Percentiles rank a stretch among this genome's conserved stretches.
Conservation (phyloP, 2,797 vertebrate genomes). For the Taenioides sp. region DNA sequence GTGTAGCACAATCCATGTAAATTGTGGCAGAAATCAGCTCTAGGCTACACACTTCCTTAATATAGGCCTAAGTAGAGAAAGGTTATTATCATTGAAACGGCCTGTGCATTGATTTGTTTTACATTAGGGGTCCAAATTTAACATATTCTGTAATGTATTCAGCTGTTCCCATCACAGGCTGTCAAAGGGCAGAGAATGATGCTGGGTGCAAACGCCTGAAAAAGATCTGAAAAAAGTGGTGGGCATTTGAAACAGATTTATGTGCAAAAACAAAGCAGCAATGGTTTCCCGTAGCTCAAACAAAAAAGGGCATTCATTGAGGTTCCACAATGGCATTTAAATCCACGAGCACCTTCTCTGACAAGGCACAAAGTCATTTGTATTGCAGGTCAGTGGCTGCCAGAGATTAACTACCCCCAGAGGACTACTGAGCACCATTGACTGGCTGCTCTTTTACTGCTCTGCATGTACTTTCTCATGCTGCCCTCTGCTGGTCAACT, state of each 20-base stretch:
- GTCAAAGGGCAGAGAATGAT: slow-evolving; percentile 23
- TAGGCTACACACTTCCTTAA: not conserved
- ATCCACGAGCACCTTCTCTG: slow-evolving; percentile 50
- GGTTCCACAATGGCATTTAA: slow-evolving; percentile 47
- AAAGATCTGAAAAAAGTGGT: slow-evolving; percentile 39
- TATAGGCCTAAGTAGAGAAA: not conserved
- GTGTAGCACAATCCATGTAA: not conserved
- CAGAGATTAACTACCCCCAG: slow-evolving; percentile 49
- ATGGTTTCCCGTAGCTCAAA: slow-evolving; percentile 44
- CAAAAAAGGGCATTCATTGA: slow-evolving; percentile 60
- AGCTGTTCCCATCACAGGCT: not conserved
- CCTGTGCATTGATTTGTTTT: not conserved
- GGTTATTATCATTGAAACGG: not conserved
- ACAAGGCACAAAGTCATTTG: slow-evolving; percentile 58
- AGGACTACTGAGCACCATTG: slow-evolving; percentile 24
- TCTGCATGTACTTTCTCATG: slow-evolving; percentile 23
- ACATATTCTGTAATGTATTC: slow-evolving; percentile 7
- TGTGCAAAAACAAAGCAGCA: slow-evolving; percentile 52
- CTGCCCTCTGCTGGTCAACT: slow-evolving; percentile 68
- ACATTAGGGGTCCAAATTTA: not conserved
- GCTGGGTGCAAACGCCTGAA: slow-evolving; percentile 31
- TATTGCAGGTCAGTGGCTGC: slow-evolving; percentile 39
- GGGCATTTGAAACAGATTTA: slow-evolving; percentile 48
- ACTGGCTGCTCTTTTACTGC: slow-evolving; percentile 22
- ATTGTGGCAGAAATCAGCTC: not conserved